Conservation (phyloP, 2,797 vertebrate genomes). For the Florisuga fusca region DNA sequence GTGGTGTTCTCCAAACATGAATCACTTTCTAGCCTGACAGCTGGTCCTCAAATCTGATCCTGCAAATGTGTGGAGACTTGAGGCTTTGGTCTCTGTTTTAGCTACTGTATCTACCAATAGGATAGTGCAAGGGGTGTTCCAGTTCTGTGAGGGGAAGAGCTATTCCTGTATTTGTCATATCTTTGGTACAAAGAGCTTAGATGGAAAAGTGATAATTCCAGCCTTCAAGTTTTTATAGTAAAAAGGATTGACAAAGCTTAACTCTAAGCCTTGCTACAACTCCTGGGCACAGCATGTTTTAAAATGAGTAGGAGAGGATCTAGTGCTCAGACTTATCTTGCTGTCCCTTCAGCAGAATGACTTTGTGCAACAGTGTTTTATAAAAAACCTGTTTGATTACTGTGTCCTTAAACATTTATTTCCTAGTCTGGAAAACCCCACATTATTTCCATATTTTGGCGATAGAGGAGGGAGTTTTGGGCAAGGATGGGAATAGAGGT, state of each 20-base stretch:
- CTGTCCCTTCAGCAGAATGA: not conserved
- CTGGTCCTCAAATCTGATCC: not conserved
- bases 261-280: not conserved
- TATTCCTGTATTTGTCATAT: not conserved
- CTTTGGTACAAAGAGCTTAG: not conserved
- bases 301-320: not conserved
- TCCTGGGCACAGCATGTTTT: not conserved
- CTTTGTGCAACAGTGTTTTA: not conserved
- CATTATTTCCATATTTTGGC: not conserved
- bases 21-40: not conserved
- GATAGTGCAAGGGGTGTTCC: too few relatives aligned
- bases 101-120: not conserved
- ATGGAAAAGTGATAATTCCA: not conserved
- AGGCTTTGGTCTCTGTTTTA: not conserved
- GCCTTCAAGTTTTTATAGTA: not conserved
- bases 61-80: not conserved
- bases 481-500: not conserved
- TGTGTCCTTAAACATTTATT: not conserved
- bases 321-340: not conserved
- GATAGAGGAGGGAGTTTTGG: not conserved
- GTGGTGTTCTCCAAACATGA: not conserved
- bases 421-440: not conserved
- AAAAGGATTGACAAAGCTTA: not conserved
- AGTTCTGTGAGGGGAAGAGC: not conserved
- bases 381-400: not conserved